Evolutionary conservation across 1,140 invertebrate species (phyloP), one percentile per base, ranked within the genome.

Genomic region (Drosophila truncata): DNA sequence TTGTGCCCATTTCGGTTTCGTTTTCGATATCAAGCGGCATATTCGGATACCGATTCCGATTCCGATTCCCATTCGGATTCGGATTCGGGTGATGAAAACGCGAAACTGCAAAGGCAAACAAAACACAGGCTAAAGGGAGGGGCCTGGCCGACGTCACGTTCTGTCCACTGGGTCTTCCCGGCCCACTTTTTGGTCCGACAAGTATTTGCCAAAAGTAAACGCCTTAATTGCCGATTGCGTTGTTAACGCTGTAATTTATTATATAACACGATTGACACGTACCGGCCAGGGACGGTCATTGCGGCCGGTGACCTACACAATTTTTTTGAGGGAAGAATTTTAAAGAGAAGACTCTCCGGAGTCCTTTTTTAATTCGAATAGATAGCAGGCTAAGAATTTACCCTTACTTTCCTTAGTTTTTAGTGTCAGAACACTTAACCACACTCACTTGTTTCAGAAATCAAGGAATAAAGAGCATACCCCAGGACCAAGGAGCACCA

Each of bases 141-240:
- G 63, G 54, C 74, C 35, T 4, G 47, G 49, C 33, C 29, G 62
- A 60, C 61, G 62, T 65, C 59, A 74, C 58, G 59, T 75, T 76
- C 73, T 78, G 49, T 49, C 39, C 39, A 60, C 44, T 84, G 78
- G 85, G 82, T 79, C 85, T 88, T 88, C 60, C 85, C 85, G 74
- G 78, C 85, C 76, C 61, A 63, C 67, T 78, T 80, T 60, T 37
- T n/a, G n/a, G 54, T 39, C 50, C 50, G 47, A 18, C 47, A 50
- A 70, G 46, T 76, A 76, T 90, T 90, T 88, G 85, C 86, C 82
- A 88, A 88, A 88, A 70, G 58, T 35, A 60, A 42, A 46, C 59
- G 29, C 41, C 66, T 80, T 73, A 78, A 83, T 54, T 46, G 54
- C 39, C 55, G 59, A 81, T 84, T 83, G 66, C 72, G 73, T 74